These are phyloP conservation scores for Piezodorus guildinii DNA, from an alignment of 1,140 invertebrate species.

Conservation along the genomic window DNA sequence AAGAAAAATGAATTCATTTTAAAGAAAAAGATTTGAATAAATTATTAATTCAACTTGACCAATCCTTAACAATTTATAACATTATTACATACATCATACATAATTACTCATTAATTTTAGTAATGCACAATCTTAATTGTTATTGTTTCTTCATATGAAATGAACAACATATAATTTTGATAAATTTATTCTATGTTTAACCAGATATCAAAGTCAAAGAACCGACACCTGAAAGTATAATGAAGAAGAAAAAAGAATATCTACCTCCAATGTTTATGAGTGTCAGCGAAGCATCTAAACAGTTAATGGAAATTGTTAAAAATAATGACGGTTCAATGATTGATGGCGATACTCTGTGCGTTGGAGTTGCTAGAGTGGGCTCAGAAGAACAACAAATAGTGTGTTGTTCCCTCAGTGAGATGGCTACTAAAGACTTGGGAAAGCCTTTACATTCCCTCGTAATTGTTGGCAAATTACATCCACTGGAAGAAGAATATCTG, in stretches of 20 bases:
- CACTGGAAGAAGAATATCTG: constrained; percentile 82
- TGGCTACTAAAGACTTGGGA: constrained; percentile 71
- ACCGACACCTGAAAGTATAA: constrained; percentile 86
- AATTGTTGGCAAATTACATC: constrained; percentile 74
- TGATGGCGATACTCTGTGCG: constrained; percentile 46
- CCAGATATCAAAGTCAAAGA: constrained; percentile 97
- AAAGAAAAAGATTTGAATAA: too few relatives aligned
- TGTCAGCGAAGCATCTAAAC: constrained; percentile 69
- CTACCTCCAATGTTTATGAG: constrained; percentile 92
- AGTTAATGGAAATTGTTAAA: constrained; percentile 58
- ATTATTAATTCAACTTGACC: too few relatives aligned
- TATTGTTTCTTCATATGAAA: too few relatives aligned
- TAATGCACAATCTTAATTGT: too few relatives aligned
- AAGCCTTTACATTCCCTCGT: constrained; percentile 86
- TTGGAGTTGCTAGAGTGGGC: constrained; percentile 85
- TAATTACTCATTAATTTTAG: too few relatives aligned
- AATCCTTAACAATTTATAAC: too few relatives aligned
- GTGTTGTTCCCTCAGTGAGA: constrained; percentile 55
- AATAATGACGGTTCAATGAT: constrained; percentile 37
- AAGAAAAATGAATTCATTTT: too few relatives aligned
- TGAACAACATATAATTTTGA: too few relatives aligned
- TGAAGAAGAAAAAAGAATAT: constrained; percentile 78
- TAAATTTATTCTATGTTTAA: constrained; percentile 3
- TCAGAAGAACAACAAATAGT: constrained; percentile 70
- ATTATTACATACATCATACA: too few relatives aligned